These are phyloP conservation scores for Pilophorus perplexus DNA, from an alignment of 2,888 invertebrate genomes.

Conservation along the genomic window DNA sequence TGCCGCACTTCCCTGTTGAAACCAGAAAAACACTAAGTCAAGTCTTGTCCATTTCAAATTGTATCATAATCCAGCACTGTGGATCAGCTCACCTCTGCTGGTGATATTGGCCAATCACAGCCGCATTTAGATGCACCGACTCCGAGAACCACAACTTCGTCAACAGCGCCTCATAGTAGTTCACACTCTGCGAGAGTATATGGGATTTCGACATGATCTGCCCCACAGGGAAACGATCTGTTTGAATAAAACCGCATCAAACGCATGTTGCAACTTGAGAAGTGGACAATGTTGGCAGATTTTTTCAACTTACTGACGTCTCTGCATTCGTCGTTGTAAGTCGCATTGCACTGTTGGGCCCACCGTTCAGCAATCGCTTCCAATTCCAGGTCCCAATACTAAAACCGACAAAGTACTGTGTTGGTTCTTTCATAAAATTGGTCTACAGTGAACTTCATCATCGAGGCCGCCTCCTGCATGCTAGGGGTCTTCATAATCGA, in stretches of 20 bases:
- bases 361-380: conserved; percentile 18
- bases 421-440: not conserved
- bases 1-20: not conserved
- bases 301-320: conserved; percentile 17
- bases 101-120: not conserved
- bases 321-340: conserved; percentile 10
- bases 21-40: not conserved
- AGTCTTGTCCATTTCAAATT: not conserved
- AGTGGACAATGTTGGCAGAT: not conserved
- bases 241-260: not conserved
- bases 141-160: conserved; percentile 13
- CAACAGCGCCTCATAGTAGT: conserved; percentile 13
- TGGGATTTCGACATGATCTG: conserved; percentile 18
- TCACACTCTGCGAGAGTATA: not conserved
- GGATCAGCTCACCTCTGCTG: not conserved
- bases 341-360: conserved; percentile 10
- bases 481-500: no score
- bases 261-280: not conserved
- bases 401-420: not conserved
- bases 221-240: conserved; percentile 8
- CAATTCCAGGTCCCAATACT: conserved; percentile 25
- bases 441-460: no score
- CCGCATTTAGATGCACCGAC: not conserved
- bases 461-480: no score
- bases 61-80: not conserved